Conservation (phyloP, 2,888 invertebrate genomes). For the Thymelicus sylvestris region DNA sequence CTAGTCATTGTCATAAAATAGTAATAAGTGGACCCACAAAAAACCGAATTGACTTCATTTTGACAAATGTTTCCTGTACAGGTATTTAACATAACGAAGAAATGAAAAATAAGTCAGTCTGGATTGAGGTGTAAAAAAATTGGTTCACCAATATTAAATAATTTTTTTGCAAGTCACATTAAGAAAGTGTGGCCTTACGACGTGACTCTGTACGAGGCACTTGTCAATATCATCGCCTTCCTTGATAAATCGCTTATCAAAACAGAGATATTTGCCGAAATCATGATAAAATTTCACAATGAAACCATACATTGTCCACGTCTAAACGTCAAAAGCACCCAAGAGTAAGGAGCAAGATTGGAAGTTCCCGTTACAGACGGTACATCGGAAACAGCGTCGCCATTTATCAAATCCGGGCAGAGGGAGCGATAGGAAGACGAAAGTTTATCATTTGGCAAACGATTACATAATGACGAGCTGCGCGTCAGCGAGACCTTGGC, state of each 20-base stretch:
- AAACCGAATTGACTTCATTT: too few species aligned
- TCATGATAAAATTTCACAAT: not conserved
- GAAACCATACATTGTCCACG: not conserved
- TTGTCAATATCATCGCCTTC: not conserved
- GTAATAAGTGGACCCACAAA: too few species aligned
- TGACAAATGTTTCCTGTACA: too few species aligned
- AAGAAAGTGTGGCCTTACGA: not conserved
- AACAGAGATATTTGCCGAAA: not conserved
- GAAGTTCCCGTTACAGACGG: slow-evolving; percentile 5
- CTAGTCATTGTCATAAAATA: too few species aligned
- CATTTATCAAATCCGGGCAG: slow-evolving; percentile 19
- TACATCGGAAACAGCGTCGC: slow-evolving; percentile 9
- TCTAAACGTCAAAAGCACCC: not conserved
- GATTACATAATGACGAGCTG: slow-evolving; percentile 71
- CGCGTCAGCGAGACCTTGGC: slow-evolving; percentile 77
- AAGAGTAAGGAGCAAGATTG: not conserved
- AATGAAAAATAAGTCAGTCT: too few species aligned
- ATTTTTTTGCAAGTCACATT: not conserved
- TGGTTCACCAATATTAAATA: not conserved
- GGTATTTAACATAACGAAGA: too few species aligned
- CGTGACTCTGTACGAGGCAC: too few species aligned
- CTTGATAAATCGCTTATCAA: not conserved
- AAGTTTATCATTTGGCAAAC: slow-evolving; percentile 61
- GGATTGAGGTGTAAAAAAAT: too few species aligned
- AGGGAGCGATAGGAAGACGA: slow-evolving; percentile 47